Conservation (phyloP, 1,140 invertebrate species). For the Pemphigus obesinymphae region DNA sequence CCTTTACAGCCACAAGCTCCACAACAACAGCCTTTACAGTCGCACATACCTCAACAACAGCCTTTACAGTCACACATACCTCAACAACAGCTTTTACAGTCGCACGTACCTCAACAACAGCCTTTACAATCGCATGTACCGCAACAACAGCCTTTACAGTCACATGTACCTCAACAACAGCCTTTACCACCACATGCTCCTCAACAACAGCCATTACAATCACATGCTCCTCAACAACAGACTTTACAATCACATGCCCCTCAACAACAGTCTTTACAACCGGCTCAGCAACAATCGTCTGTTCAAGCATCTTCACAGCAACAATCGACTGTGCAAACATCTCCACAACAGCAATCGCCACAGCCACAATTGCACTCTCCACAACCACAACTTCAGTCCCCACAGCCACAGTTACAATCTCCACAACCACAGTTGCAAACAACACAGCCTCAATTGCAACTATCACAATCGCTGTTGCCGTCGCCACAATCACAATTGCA, state of each 20-base stretch:
- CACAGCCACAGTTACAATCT: not conserved
- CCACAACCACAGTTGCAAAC: constrained; percentile 4
- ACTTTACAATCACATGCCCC: not conserved
- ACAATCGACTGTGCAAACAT: not conserved
- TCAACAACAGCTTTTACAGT: not conserved
- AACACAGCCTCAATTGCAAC: constrained; percentile 31
- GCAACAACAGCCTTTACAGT: no score
- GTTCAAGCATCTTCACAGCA: not conserved
- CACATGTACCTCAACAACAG: not conserved
- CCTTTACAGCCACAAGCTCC: not conserved
- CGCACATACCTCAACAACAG: no score
- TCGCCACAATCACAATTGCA: constrained; percentile 47
- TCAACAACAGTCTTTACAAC: not conserved
- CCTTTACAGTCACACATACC: not conserved
- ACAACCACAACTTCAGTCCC: not conserved
- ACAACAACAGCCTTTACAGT: not conserved
- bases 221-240: not conserved
- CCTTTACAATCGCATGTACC: no score
- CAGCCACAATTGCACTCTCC: not conserved
- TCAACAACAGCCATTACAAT: not conserved
- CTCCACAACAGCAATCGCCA: constrained; percentile 27
- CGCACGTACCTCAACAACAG: not conserved
- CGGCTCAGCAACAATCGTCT: not conserved
- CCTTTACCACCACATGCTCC: not conserved
- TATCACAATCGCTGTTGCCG: constrained; percentile 45